A percentile compares a stretch with the other conserved stretches of the same genome.
These are phyloP conservation scores for Burhinus bistriatus DNA, from an alignment of 2,113 vertebrate species.

Conservation along the genomic window DNA sequence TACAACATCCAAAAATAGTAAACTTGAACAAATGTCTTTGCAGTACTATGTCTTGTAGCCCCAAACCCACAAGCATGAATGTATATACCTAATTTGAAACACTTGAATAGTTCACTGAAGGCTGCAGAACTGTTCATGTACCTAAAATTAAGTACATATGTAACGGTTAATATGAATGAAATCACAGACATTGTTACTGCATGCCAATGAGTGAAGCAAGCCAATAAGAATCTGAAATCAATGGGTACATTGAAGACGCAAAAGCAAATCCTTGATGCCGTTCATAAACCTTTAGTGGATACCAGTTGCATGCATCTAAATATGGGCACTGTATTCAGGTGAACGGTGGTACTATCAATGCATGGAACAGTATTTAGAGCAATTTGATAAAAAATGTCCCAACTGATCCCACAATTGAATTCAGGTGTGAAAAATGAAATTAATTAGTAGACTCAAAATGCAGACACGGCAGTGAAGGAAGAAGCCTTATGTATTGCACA, in stretches of 20 bases:
- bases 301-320: background rate
- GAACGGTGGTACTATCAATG: background rate
- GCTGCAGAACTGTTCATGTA: background rate
- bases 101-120: background rate
- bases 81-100: background rate
- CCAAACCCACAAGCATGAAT: background rate
- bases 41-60: background rate
- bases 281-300: background rate
- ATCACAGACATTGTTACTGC: background rate
- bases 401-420: background rate
- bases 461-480: background rate
- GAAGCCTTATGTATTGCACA: background rate
- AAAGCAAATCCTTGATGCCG: background rate
- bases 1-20: background rate
- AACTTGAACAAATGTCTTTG: background rate
- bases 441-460: background rate
- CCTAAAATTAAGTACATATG: constrained; percentile 12
- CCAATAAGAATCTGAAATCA: background rate
- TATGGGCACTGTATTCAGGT: background rate
- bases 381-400: background rate
- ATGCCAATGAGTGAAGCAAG: background rate
- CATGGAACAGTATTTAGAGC: background rate
- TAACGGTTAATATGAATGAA: background rate
- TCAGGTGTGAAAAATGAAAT: background rate
- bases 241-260: background rate